phyloP scores from a whole-genome alignment of 2,113 vertebrate species.

The Cochlearius cochlearius region DNA sequence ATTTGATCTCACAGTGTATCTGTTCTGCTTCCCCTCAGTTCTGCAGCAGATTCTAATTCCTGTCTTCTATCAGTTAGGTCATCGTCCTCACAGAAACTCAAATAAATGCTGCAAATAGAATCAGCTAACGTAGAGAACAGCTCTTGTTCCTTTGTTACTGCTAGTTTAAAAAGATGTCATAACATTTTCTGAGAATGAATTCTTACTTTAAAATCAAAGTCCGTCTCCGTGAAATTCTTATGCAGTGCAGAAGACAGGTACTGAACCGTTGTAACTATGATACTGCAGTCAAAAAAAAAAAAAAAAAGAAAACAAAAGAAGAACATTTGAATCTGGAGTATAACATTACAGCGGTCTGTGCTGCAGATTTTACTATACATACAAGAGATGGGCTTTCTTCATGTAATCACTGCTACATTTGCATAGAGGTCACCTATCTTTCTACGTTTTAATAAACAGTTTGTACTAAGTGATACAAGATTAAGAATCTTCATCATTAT shows the following conservation, averaged over 20 bases:
- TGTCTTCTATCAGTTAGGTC: neutral
- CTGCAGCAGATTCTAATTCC: neutral
- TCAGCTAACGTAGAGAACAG: neutral
- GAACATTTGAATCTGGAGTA: neutral
- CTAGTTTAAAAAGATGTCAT: neutral
- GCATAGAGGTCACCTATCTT: neutral
- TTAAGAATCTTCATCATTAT: neutral
- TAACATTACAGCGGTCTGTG: neutral
- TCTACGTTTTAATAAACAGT: neutral
- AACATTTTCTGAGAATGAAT: neutral
- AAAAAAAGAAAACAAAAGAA: neutral
- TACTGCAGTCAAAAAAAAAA: slow-evolving; percentile 76
- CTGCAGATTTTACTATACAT: neutral
- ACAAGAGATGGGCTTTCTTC: neutral
- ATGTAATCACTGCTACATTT: neutral
- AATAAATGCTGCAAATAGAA: neutral
- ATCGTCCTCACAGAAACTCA: neutral
- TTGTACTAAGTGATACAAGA: neutral
- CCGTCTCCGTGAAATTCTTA: slow-evolving; percentile 94
- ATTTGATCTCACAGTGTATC: neutral
- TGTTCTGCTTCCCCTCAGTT: neutral
- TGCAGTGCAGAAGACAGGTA: slow-evolving; percentile 92
- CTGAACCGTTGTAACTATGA: slow-evolving; percentile 95
- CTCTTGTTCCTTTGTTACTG: neutral
- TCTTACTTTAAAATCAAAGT: slow-evolving; percentile 97